Percentiles rank a stretch among this genome's conserved stretches.
These are phyloP conservation scores for Danio tinwini DNA, from an alignment of 2,797 vertebrate genomes.

Conservation along the genomic window DNA sequence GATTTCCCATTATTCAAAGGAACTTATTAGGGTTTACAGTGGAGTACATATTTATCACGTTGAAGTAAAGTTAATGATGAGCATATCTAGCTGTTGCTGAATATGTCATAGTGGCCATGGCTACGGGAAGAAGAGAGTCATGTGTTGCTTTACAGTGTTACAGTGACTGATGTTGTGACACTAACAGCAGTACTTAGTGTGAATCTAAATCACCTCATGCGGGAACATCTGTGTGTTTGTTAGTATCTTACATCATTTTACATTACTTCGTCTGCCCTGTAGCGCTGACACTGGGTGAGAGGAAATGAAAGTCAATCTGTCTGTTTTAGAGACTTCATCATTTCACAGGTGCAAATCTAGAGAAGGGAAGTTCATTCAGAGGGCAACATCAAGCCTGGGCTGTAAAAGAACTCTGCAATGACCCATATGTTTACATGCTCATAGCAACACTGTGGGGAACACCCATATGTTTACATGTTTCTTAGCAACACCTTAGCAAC, in stretches of 20 bases:
- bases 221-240: slow-evolving; percentile 3
- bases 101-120: background rate
- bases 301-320: background rate
- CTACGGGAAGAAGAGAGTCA: background rate
- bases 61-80: background rate
- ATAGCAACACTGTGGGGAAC: background rate
- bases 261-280: background rate
- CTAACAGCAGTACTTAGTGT: slow-evolving; percentile 28
- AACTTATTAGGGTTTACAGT: too few relatives aligned
- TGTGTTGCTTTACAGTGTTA: slow-evolving; percentile 3
- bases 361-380: slow-evolving; percentile 24
- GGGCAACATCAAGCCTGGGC: background rate
- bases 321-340: slow-evolving; percentile 8
- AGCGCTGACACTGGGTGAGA: background rate
- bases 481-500: background rate
- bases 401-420: background rate
- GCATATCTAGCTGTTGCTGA: background rate
- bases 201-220: slow-evolving; percentile 19
- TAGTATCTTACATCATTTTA: slow-evolving; percentile 1
- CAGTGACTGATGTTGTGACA: slow-evolving; percentile 28
- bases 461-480: background rate
- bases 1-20: too few relatives aligned
- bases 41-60: too few relatives aligned
- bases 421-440: background rate
- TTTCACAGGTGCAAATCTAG: background rate